These are phyloP conservation scores for Drosophila takahashii DNA, from an alignment of 1,140 invertebrate genomes.

Conservation along the genomic window DNA sequence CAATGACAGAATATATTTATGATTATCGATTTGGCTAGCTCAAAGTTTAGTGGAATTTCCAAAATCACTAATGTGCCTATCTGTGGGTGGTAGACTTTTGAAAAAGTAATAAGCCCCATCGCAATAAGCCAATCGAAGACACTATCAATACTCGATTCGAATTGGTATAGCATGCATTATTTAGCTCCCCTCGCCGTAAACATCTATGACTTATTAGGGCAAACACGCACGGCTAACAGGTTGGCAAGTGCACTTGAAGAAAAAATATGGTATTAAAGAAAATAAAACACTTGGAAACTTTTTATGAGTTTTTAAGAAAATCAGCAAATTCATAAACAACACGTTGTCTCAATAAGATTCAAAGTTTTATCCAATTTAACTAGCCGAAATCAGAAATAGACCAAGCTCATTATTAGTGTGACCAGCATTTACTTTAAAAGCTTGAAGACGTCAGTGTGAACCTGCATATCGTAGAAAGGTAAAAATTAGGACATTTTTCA, in stretches of 20 bases:
- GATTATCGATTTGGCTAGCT: constrained; percentile 21
- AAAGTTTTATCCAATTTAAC: too few species aligned
- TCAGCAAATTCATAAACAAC: too few species aligned
- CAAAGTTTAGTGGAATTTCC: constrained; percentile 3
- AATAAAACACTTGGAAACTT: too few species aligned
- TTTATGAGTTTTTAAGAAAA: too few species aligned
- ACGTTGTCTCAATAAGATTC: too few species aligned
- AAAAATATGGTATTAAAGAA: background rate
- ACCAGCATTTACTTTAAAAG: too few species aligned
- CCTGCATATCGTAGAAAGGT: too few species aligned
- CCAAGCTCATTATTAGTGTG: too few species aligned
- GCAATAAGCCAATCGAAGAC: constrained; percentile 51
- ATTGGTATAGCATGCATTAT: constrained; percentile 40
- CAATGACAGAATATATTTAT: background rate
- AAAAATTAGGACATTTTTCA: too few species aligned
- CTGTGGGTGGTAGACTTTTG: background rate
- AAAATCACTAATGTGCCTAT: constrained; percentile 38
- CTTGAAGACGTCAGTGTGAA: too few species aligned
- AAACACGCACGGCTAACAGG: constrained; percentile 74
- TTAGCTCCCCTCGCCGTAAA: constrained; percentile 20
- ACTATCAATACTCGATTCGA: constrained; percentile 69
- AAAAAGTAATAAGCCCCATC: constrained; percentile 46
- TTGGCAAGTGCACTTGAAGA: constrained; percentile 39
- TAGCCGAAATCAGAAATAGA: too few species aligned
- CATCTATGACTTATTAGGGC: constrained; percentile 56